Evolutionary conservation across 2,113 vertebrate genomes (phyloP).

Genomic region (Brachirus orientalis): DNA sequence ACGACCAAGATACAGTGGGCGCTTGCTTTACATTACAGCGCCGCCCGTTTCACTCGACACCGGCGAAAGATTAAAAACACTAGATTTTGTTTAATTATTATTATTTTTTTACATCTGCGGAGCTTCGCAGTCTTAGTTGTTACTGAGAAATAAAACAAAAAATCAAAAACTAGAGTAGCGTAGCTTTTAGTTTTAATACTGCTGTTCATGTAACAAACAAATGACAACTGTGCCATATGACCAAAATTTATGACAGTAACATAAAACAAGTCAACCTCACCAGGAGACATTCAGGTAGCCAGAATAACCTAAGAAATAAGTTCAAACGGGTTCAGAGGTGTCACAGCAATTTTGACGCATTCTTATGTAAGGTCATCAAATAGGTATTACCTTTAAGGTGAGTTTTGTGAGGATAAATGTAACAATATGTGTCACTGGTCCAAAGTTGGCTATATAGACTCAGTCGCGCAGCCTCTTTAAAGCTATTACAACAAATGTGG

Average conservation of each 20-base stretch:
- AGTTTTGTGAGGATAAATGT: neutral
- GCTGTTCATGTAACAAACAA: neutral
- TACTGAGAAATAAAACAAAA: too few species aligned
- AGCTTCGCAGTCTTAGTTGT: too few species aligned
- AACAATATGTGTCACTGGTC: too few species aligned
- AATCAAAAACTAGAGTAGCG: accelerated
- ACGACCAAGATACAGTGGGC: conserved; percentile 1
- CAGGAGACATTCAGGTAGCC: neutral
- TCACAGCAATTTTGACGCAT: neutral
- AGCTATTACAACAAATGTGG: too few species aligned
- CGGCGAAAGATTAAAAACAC: neutral
- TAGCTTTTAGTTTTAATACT: neutral
- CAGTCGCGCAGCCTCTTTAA: too few species aligned
- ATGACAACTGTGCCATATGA: neutral
- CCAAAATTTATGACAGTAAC: neutral
- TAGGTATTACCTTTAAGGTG: neutral
- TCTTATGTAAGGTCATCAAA: neutral
- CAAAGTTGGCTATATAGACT: neutral
- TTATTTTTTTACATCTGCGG: neutral
- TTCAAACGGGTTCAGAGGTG: neutral
- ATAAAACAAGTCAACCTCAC: conserved; percentile 46
- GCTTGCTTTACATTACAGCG: conserved; percentile 55
- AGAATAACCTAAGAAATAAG: conserved; percentile 27
- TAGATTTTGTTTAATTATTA: neutral
- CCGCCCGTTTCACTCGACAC: conserved; percentile 7